Base-by-base conservation (phyloP, 2,888 invertebrate species). In the Ennomos quercinarius region DNA sequence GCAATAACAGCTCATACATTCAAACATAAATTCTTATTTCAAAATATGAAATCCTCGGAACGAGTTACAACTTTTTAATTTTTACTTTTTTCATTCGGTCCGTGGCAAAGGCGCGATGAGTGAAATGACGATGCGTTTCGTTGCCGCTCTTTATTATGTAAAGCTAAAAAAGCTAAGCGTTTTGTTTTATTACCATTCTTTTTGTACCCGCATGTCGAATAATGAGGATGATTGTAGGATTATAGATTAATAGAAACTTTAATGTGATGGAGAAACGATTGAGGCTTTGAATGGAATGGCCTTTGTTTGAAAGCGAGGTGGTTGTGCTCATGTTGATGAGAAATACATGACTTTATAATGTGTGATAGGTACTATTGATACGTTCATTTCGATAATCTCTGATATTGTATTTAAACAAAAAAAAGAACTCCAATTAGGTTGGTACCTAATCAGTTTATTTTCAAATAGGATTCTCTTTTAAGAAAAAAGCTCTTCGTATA, bases 1-100 rank as follows among this genome's bases (percentile, higher is more conserved):
- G 86, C 90, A 87, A 37, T 41, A 42, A 55, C 55, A 42, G 51
- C 51, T 43, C 80, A 83, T 86, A 77, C 79, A 75, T 71, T 72
- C 79, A 69, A 82, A 87, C 75, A 77, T 68, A 80, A 80, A 86
- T 77, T 80, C 84, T 86, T 80, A 87, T 86, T 87, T 86, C 84
- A 88, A 61, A 90, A 90, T 90, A 89, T 88, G 87, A 89, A 89
- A 88, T 87, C 86, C 84, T 83, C 77, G 61, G 81, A 86, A 87
- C 89, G 77, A 81, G 87, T 87, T 85, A 77, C 78, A 56, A 69
- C 72, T 69, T 76, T 77, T 76, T 70, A 72, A 75, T 76, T 74
- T 73, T 77, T 81, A 79, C 81, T 81, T 75, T 78, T 83, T 79
- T 66, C 74, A 80, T 77, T 83, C 80, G 68, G 69, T 71, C 65